Conservation (phyloP, 64 coral and sea anemone species). For the Montipora capricornis region DNA sequence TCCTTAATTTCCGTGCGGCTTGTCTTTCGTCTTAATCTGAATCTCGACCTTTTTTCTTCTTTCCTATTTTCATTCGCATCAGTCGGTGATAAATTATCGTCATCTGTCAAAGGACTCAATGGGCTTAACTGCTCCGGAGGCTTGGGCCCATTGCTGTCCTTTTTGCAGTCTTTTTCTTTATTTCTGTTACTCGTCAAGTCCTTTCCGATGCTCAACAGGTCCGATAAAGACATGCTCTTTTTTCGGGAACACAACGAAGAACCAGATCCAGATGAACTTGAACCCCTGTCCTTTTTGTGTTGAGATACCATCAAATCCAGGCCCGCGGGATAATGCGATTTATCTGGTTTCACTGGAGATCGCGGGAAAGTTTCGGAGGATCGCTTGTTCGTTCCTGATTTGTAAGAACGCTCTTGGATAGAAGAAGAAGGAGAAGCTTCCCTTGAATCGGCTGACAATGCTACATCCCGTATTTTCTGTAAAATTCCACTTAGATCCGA, state of each 20-base stretch:
- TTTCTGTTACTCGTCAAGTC: slow-evolving; percentile 54
- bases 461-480: slow-evolving; percentile 31
- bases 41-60: slow-evolving; percentile 47
- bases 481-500: slow-evolving; percentile 38
- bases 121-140: background rate
- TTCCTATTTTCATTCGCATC: slow-evolving; percentile 32
- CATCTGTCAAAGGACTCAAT: background rate
- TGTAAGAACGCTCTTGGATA: slow-evolving; percentile 7
- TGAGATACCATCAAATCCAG: background rate
- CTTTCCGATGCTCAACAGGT: slow-evolving; percentile 57
- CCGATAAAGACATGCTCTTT: slow-evolving; percentile 75
- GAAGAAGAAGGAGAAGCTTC: background rate
- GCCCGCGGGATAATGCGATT: slow-evolving; percentile 58
- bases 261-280: background rate
- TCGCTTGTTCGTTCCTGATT: slow-evolving; percentile 20
- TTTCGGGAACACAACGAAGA: slow-evolving; percentile 3
- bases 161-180: slow-evolving; percentile 29
- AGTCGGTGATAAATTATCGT: slow-evolving; percentile 14
- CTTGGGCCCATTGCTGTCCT: background rate
- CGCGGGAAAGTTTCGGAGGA: slow-evolving; percentile 59
- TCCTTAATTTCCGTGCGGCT: slow-evolving; percentile 82
- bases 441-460: background rate
- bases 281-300: background rate
- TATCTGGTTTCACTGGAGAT: slow-evolving; percentile 81
- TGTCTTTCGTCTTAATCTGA: slow-evolving; percentile 61